Conservation (phyloP, 1,140 invertebrate species). For the Apis cerana region DNA sequence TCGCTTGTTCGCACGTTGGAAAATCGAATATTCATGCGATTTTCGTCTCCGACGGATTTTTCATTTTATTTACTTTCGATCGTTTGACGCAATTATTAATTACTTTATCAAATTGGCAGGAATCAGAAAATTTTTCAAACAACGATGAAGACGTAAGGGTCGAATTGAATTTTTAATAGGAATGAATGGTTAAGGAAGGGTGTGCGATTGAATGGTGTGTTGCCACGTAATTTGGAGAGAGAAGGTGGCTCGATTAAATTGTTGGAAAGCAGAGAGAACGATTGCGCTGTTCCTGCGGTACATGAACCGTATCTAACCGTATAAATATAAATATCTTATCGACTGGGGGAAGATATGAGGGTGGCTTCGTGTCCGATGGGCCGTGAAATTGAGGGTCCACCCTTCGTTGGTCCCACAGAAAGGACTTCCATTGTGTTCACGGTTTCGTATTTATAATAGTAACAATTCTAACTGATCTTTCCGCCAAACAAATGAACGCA, state of each 20-base stretch:
- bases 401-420: constrained; percentile 18
- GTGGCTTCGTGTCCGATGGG: constrained; percentile 53
- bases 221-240: neutral
- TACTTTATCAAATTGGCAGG: too few relatives aligned
- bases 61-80: too few relatives aligned
- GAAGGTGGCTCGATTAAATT: neutral
- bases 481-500: neutral
- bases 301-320: constrained; percentile 64
- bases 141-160: too few relatives aligned
- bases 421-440: neutral
- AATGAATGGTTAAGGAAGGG: too few relatives aligned
- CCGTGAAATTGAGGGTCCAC: constrained; percentile 71
- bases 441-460: neutral
- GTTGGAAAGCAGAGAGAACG: neutral
- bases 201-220: neutral
- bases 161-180: too few relatives aligned
- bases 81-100: too few relatives aligned
- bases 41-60: too few relatives aligned
- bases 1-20: too few relatives aligned
- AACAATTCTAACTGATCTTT: neutral
- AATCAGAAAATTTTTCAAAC: too few relatives aligned
- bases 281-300: constrained; percentile 14
- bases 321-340: constrained; percentile 69
- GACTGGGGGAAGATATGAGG: constrained; percentile 11
- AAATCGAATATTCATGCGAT: too few relatives aligned